A percentile compares a stretch with the other conserved stretches of the same genome.
Evolutionary conservation across 2,888 invertebrate species (phyloP).

Genomic region (Scaptomyza cyrtandrae): DNA sequence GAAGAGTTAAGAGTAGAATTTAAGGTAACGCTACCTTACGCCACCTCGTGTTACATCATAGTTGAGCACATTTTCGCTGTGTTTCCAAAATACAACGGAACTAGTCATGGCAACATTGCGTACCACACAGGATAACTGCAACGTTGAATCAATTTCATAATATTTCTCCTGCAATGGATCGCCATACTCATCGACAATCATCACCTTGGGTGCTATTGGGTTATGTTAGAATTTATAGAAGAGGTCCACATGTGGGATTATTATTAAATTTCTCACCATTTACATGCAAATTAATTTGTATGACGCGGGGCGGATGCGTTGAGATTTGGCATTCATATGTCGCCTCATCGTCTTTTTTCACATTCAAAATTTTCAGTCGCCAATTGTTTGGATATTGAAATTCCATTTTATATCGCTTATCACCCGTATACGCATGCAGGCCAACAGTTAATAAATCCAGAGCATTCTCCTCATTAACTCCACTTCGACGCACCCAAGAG

Average conservation of each 20-base stretch:
- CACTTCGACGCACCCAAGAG: constrained; percentile 88
- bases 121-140: constrained; percentile 86
- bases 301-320: constrained; percentile 86
- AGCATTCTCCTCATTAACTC: constrained; percentile 86
- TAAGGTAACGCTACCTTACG: constrained; percentile 83
- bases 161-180: constrained; percentile 86
- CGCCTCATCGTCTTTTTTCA: constrained; percentile 86
- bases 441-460: constrained; percentile 89
- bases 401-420: constrained; percentile 86
- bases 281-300: constrained; percentile 85
- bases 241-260: background rate
- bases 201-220: constrained; percentile 85
- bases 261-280: constrained; percentile 82
- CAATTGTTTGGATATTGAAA: constrained; percentile 87
- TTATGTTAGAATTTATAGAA: background rate
- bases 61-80: constrained; percentile 85
- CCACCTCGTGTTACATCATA: constrained; percentile 86
- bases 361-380: constrained; percentile 86
- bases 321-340: constrained; percentile 86
- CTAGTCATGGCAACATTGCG: constrained; percentile 86
- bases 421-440: constrained; percentile 88
- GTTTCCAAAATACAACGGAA: constrained; percentile 86
- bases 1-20: background rate
- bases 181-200: constrained; percentile 86
- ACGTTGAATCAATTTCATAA: constrained; percentile 86